Base-by-base conservation (phyloP, 30 jellyfish, hydroid and myxozoan species). In the Rhopilema esculentum region DNA sequence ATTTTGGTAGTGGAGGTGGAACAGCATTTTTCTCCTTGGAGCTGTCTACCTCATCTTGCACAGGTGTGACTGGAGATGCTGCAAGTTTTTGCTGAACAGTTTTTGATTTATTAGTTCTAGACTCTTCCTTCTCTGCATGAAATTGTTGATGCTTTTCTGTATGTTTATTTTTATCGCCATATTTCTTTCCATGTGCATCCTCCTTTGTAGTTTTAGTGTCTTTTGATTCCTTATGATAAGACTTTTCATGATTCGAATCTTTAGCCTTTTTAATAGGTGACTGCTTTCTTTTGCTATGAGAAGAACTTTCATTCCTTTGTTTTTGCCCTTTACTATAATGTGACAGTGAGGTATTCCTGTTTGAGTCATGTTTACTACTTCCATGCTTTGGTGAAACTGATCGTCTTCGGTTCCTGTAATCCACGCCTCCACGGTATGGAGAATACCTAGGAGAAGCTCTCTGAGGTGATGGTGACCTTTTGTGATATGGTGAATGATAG, bases 371-470 rank as follows among this genome's bases (percentile, higher is more conserved):
- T 40, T 85, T 84, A 32, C 93, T 67, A n/a, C 84, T 31, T 23
- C 93, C 65, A 30, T 93, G 64, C 61, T 91, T 82, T 31, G 94
- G 94, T 28, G 94, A 86, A 18, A 69, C 57, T 66, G 96, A 80
- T 29, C 87, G 61, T 62, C 92, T 52, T 30, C 87, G 33, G 29
- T 77, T n/a, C 24, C 87, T 65, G 49, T 84, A 70, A 16, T 73
- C 87, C 4, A 68, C 28, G 20, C 86, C 90, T 7, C 95, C 90
- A 20, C 97, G 78, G 72, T 92, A 92, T 1, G 98, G 98, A 7
- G 98, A 93, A 65, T 93, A 93, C 80, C 97, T 83, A 63, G 98
- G 98, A 4, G 98, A 93, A 16, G 88, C 89, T 53, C 95, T 67
- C 49, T 85, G 89, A 21, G 91, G 88, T 30, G 97, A 79, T 2